These are phyloP conservation scores for Macquaria australasica DNA, from an alignment of 2,113 vertebrate species.

Conservation along the genomic window DNA sequence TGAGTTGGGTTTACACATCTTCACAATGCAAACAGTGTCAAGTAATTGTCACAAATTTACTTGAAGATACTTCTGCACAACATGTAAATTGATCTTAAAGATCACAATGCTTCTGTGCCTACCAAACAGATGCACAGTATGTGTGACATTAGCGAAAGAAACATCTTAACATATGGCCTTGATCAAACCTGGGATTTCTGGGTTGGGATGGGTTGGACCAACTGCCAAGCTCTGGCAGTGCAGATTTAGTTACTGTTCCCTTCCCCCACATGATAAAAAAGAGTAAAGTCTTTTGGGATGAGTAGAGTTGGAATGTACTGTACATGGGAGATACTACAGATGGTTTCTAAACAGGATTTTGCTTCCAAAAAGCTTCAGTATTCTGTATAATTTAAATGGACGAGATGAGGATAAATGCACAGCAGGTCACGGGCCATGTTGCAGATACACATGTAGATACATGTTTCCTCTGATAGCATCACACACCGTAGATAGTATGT, in stretches of 20 bases:
- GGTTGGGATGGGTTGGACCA: constrained; percentile 29
- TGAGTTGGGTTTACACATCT: constrained; percentile 19
- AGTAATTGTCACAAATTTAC: background rate
- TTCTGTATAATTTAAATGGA: constrained; percentile 19
- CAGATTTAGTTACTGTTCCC: constrained; percentile 44
- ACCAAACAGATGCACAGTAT: constrained; percentile 8
- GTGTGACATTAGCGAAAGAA: constrained; percentile 21
- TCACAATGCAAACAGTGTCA: constrained; percentile 17
- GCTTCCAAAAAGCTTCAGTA: background rate
- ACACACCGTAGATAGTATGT: background rate
- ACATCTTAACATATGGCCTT: constrained; percentile 47
- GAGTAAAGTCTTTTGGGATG: constrained; percentile 4
- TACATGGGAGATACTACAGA: background rate
- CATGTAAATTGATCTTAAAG: background rate
- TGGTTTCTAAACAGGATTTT: constrained; percentile 3
- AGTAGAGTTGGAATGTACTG: constrained; percentile 10
- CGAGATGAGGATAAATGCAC: background rate
- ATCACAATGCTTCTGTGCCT: background rate
- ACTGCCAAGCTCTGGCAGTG: constrained; percentile 33
- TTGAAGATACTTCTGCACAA: constrained; percentile 21
- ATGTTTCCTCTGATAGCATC: background rate
- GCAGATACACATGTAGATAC: background rate
- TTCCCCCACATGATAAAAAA: constrained; percentile 25
- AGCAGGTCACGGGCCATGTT: background rate
- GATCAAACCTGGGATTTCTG: constrained; percentile 27